Evolutionary conservation across 2,888 invertebrate species (phyloP), one percentile per base, ranked within the genome.

Genomic region (Pharmacophagus antenor): DNA sequence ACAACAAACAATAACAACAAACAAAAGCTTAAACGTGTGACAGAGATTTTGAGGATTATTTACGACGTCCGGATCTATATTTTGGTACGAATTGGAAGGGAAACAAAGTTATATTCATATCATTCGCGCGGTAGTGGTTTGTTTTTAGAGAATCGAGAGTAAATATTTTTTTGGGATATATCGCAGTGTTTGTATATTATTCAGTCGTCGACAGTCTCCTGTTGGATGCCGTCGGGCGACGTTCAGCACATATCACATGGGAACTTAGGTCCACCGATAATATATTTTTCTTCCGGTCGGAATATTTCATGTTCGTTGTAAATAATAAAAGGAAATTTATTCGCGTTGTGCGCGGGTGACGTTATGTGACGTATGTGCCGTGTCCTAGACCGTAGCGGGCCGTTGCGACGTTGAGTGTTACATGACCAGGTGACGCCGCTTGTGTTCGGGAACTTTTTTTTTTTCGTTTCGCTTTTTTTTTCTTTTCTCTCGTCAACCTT

Each of bases 211-310:
- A 25, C 4, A 3, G 23, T 25, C 4, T 25, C 4, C 7, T 25
- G 4, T 3, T 25, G 7, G 3, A 25, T 7, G 23, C 8, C 12
- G 31, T 10, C 67, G 17, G 72, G 82, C 79, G 79, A 86, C 83
- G 84, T 78, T 77, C 71, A 59, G 77, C 76, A 89, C 90, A 90
- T 90, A 90, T 90, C 90, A 90, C 69, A 84, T 77, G 82, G 87
- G 85, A 90, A 87, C 86, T 73, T 86, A 88, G 89, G 89, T 85
- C 89, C 31, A n/a, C 88, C 85, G 79, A 85, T n/a, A 87, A 81
- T 82, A 81, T 84, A 82, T 82, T 80, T 81, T 81, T 79, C 22
- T 20, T 71, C 78, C 15, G 27, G 2, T 8, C 12, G 2, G 8
- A 12, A 12, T 31, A 31, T 10, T n/a, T n/a, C n/a, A 31, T 31